Conservation (phyloP, 2,888 invertebrate genomes). For the Sesia apiformis region DNA sequence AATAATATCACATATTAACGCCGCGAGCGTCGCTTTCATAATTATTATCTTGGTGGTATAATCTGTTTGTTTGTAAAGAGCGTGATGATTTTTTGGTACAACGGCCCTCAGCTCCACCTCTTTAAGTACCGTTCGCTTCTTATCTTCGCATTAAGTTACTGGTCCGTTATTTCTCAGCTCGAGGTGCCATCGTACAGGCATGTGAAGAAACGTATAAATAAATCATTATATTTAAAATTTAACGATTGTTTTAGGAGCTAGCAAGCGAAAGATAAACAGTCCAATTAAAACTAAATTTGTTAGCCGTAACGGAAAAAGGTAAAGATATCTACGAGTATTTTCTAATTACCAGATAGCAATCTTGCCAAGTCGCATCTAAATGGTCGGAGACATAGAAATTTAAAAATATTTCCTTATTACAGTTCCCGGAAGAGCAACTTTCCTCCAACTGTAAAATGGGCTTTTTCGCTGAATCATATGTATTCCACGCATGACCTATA, state of each 20-base stretch:
- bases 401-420: slow-evolving; percentile 2
- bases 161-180: slow-evolving; percentile 38
- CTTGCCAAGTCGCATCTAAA: too few relatives aligned
- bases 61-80: background rate
- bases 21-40: background rate
- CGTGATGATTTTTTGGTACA: slow-evolving; percentile 8
- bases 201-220: too few relatives aligned
- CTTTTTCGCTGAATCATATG: slow-evolving; percentile 23
- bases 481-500: background rate
- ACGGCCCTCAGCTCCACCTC: slow-evolving; percentile 15
- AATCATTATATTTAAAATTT: too few relatives aligned
- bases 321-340: too few relatives aligned
- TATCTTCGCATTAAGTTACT: slow-evolving; percentile 36
- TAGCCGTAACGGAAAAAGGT: too few relatives aligned
- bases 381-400: too few relatives aligned
- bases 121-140: slow-evolving; percentile 32
- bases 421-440: slow-evolving; percentile 23
- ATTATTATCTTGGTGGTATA: slow-evolving; percentile 1
- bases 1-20: background rate
- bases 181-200: too few relatives aligned
- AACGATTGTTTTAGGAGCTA: too few relatives aligned
- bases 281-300: too few relatives aligned
- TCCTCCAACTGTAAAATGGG: slow-evolving; percentile 23
- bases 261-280: too few relatives aligned
- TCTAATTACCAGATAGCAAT: too few relatives aligned